Base-by-base conservation (phyloP, 2,888 invertebrate species). In the Melieria picta region DNA sequence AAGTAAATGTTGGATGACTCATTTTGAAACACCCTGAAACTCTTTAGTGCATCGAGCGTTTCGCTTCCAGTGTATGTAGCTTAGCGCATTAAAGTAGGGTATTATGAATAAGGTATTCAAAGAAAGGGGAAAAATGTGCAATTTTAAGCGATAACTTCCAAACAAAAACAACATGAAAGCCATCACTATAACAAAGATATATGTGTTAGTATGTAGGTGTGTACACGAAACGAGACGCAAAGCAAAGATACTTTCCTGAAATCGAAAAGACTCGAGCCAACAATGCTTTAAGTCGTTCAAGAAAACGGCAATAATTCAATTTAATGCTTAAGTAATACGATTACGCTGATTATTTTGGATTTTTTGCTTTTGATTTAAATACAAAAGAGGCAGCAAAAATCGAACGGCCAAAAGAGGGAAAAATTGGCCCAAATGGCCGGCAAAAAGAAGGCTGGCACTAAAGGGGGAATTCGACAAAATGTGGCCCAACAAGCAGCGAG, bases 291-390 rank as follows among this genome's bases (percentile, higher is more conserved):
- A 55, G n/a, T 48, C 52, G 47, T 62, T 56, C 46, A 69, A 43
- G 55, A 42, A 67, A 69, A 65, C 55, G 16, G 72, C 68, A 67
- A 72, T 73, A 75, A 75, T 75, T 73, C 75, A 73, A 72, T 73
- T 75, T 73, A 73, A 73, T 71, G 57, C 69, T 73, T 68, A 69
- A 75, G 72, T 75, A 75, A 75, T 75, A 61, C 73, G 75, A 73
- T 75, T 75, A 75, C 70, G 70, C 65, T 73, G 75, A 75, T 75
- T 75, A 75, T 69, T 72, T 65, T 66, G 69, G 66, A 73, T 69
- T 67, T 70, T 55, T 55, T 62, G 61, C 65, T 62, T 72, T 68
- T 58, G 45, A 58, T 72, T 74, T 52, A 68, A 61, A 67, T 46
- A 4, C 55, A 52, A 52, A 52, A 52, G 52, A 30, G 30, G 30